These are phyloP conservation scores for Tetranychus truncatus DNA, from an alignment of 2,888 invertebrate genomes.

Conservation along the genomic window DNA sequence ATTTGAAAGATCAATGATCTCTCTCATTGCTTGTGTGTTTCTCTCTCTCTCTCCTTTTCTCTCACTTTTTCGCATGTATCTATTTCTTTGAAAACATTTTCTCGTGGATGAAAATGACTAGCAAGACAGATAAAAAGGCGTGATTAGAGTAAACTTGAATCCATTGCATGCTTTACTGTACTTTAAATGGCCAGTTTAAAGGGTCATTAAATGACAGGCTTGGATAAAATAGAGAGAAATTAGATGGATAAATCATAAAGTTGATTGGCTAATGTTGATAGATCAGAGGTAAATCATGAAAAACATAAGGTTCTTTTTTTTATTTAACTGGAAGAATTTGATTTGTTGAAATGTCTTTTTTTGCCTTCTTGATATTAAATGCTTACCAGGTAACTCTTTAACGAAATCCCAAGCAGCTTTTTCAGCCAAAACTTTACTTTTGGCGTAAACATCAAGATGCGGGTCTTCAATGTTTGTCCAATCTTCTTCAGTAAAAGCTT, in stretches of 20 bases:
- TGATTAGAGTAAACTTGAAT: not conserved
- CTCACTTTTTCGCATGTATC: not conserved
- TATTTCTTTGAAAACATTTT: not conserved
- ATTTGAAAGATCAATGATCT: not conserved
- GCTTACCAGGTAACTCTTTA: slow-evolving; percentile 33
- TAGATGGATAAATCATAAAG: not conserved
- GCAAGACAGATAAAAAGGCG: not conserved
- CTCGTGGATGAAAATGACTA: no score
- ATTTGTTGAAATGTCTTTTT: not conserved
- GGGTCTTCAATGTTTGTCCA: slow-evolving; percentile 33
- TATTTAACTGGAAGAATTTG: slow-evolving; percentile 2
- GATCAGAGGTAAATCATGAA: not conserved
- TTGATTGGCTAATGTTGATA: not conserved
- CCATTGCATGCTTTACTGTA: not conserved
- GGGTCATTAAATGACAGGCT: slow-evolving; percentile 1
- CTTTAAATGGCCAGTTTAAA: not conserved
- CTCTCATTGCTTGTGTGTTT: not conserved
- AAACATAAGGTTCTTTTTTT: not conserved
- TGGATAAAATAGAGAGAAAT: not conserved
- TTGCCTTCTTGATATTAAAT: not conserved
- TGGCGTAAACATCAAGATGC: slow-evolving; percentile 31
- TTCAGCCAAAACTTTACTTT: slow-evolving; percentile 39
- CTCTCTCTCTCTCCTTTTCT: not conserved
- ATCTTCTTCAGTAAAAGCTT: slow-evolving; percentile 34
- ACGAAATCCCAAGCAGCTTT: slow-evolving; percentile 41